Evolutionary conservation across 2,888 invertebrate species (phyloP), one percentile per base, ranked within the genome.

Genomic region (Serrognathus titanus): DNA sequence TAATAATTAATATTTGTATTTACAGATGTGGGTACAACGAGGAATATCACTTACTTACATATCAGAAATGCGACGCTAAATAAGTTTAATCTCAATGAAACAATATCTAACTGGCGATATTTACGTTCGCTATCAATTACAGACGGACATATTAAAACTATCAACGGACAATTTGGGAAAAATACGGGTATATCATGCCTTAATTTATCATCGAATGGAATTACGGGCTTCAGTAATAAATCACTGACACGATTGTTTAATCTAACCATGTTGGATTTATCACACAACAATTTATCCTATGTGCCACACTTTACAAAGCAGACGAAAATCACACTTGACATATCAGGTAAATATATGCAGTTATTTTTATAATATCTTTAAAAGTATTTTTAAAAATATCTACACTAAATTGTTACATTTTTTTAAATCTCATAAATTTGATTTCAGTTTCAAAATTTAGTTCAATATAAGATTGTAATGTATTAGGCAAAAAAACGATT

Each of bases 201-300:
- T 20, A 91, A 92, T 79, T 82, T 92, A 53, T 90, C 91, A 2
- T 88, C 87, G 69, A 92, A 92, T 74, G 86, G 85, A 66, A 79
- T 91, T 51, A 80, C 82, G 16, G 84, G 84, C 54, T 84, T 86
- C 47, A 85, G 85, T 64, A 80, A 85, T 63, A 81, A 88, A 52
- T 86, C 88, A 0, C 83, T 90, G 64, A 85, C 83, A n/a, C 82
- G 87, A 68, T 80, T 90, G 47, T 84, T 82, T 67, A 86, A 85
- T 65, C 71, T 90, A 55, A 85, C 82, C 46, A 81, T 83, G 48
- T 75, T 89, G 57, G 88, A 89, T 73, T 81, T 89, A 24, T 87
- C 89, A 0, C 80, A 83, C 10, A 89, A 89, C 72, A 88, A 88
- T 70, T 77, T 90, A 35, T 84, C 85, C 0, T 81, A 82, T 68